Conservation (phyloP, 2,888 invertebrate species). For the Timema podura region DNA sequence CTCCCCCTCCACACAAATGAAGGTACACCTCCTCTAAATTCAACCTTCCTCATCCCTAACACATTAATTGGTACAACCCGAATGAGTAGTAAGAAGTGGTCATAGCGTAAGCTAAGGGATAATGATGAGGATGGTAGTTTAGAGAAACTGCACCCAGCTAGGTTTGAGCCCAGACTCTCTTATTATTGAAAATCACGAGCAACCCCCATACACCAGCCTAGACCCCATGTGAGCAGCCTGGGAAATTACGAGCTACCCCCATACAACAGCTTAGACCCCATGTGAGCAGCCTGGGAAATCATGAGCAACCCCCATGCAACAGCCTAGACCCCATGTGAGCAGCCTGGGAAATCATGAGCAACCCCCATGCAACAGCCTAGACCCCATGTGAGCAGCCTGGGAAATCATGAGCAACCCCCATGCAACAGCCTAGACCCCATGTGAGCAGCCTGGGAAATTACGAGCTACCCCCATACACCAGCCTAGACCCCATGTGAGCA, state of each 20-base stretch:
- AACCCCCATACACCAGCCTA: background rate
- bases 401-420: background rate
- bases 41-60: no score
- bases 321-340: no score
- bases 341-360: background rate
- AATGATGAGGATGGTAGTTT: background rate
- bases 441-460: background rate
- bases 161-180: background rate
- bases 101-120: background rate
- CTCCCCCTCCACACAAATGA: no score
- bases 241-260: background rate
- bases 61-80: no score
- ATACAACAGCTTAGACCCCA: background rate
- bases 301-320: background rate
- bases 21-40: no score
- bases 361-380: background rate
- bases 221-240: no score
- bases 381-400: no score
- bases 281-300: background rate
- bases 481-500: no score
- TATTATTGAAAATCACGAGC: background rate
- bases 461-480: background rate
- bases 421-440: background rate
- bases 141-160: background rate
- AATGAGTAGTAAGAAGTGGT: no score